phyloP scores from a whole-genome alignment of 2,888 invertebrate genomes.

The Phorcus lineatus region DNA sequence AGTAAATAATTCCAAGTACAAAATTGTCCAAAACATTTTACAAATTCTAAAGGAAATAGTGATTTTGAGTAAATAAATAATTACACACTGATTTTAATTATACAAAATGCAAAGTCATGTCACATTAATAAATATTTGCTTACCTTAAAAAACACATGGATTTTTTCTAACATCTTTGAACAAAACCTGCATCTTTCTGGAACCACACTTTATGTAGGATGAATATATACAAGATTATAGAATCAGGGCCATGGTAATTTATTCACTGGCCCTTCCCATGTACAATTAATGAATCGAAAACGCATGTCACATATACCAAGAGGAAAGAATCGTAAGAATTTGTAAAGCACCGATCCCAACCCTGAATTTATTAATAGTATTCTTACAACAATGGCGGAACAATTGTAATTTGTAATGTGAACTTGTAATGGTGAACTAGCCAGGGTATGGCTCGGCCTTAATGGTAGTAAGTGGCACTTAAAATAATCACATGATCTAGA shows the following conservation, averaged over 20 bases:
- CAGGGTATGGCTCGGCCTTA: not conserved
- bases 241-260: not conserved
- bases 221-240: no score
- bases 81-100: no score
- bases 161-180: no score
- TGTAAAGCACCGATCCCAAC: not conserved
- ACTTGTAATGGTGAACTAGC: not conserved
- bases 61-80: no score
- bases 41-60: no score
- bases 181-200: no score
- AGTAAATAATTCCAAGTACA: no score
- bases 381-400: slow-evolving; percentile 12
- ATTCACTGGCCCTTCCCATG: not conserved
- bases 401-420: slow-evolving; percentile 16
- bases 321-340: not conserved
- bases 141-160: no score
- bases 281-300: not conserved
- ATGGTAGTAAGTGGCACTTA: slow-evolving; percentile 8
- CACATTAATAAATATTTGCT: no score
- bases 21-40: no score
- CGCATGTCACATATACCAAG: not conserved
- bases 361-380: slow-evolving; percentile 3
- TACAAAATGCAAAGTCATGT: no score
- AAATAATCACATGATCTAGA: slow-evolving; percentile 19
- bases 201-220: no score